These are phyloP conservation scores for Lethenteron reissneri DNA, from an alignment of 2,113 vertebrate species.

Conservation along the genomic window DNA sequence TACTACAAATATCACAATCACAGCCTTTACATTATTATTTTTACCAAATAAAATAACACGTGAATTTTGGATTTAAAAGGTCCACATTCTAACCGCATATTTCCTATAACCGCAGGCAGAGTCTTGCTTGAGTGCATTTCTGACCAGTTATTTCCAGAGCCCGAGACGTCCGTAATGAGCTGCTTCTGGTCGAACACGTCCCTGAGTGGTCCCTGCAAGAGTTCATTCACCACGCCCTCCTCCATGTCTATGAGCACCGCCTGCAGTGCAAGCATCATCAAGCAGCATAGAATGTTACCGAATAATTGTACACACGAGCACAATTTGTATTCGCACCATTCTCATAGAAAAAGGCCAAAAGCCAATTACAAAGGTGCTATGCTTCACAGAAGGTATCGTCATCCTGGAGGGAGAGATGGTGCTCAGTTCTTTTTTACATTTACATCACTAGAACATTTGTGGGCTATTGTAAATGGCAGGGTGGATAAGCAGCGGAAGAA, in stretches of 20 bases:
- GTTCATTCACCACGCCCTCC: constrained; percentile 77
- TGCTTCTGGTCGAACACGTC: constrained; percentile 75
- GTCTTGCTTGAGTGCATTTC: constrained; percentile 13
- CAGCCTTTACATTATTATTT: too few species aligned
- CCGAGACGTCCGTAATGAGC: constrained; percentile 82
- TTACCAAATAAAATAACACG: too few species aligned
- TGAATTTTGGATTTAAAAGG: too few species aligned
- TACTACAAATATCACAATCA: too few species aligned
- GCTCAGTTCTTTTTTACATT: neutral
- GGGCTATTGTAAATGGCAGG: too few species aligned
- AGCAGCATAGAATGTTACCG: constrained; percentile 12
- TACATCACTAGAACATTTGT: neutral
- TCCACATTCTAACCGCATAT: too few species aligned
- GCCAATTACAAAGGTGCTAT: neutral
- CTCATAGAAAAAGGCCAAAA: neutral
- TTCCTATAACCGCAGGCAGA: neutral
- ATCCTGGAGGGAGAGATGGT: neutral
- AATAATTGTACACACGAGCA: constrained; percentile 6
- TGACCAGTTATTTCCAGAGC: constrained; percentile 97
- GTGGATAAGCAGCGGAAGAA: too few species aligned
- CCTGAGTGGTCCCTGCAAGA: constrained; percentile 63
- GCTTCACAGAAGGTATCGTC: neutral
- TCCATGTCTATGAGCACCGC: constrained; percentile 94
- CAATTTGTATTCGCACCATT: too few species aligned
- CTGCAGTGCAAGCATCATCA: constrained; percentile 20